Evolutionary conservation across 2,888 invertebrate species (phyloP).

Genomic region (Geophilus truncorum): DNA sequence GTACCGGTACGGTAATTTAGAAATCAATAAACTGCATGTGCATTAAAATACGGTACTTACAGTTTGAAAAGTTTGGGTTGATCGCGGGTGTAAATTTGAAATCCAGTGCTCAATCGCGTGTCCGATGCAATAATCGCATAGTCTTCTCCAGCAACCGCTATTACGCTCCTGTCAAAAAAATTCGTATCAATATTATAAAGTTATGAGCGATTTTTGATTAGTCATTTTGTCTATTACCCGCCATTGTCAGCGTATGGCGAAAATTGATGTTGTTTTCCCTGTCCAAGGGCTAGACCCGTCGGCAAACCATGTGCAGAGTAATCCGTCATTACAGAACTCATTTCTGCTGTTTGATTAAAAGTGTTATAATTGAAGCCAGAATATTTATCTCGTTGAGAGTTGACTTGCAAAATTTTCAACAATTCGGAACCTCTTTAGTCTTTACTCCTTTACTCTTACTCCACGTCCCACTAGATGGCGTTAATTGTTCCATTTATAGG

Average conservation of each 20-base stretch:
- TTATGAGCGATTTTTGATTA: background rate
- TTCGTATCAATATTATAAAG: no score
- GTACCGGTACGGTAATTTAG: no score
- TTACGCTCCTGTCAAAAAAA: conserved; percentile 67
- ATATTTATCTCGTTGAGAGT: no score
- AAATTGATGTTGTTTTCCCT: conserved; percentile 49
- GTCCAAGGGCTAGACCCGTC: background rate
- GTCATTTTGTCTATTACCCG: conserved; percentile 55
- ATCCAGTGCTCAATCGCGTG: conserved; percentile 85
- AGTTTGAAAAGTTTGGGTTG: conserved; percentile 81
- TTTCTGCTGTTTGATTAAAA: background rate
- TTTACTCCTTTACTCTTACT: no score
- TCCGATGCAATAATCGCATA: conserved; percentile 94
- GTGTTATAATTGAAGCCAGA: no score
- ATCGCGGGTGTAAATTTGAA: conserved; percentile 80
- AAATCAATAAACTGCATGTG: no score
- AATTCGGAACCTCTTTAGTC: no score
- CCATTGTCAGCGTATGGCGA: conserved; percentile 71
- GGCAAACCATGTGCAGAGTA: conserved; percentile 22
- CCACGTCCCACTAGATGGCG: no score
- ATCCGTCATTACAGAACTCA: background rate
- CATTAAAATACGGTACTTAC: conserved; percentile 41
- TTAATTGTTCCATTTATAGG: no score
- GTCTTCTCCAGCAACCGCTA: conserved; percentile 93
- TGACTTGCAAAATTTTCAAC: no score